Evolutionary conservation across 2,888 invertebrate species (phyloP), one percentile per base, ranked within the genome.

Genomic region (Hydroisotoma schaefferi): DNA sequence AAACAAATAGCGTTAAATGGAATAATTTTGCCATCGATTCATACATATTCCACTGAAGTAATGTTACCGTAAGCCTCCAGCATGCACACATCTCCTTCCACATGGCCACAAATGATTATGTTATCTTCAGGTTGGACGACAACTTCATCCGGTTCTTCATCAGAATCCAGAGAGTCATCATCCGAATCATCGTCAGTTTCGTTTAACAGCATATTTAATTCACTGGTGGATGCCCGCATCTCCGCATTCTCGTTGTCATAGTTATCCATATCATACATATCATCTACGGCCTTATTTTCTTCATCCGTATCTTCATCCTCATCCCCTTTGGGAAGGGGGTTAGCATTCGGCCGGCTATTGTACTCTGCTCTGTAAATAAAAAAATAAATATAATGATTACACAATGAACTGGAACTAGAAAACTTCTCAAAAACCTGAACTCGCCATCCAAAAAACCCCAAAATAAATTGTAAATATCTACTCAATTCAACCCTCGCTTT

Each of bases 71-170:
- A 88, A 43, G 95, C 86, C 83, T 95, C 94, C 69, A 97, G 79
- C 49, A 87, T 82, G 74, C 90, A 89, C 15, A 88, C 86, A 78
- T 93, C 92, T 71, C 87, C 89, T 73, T 90, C 87, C 1, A 92
- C 88, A 75, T 88, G 89, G 0, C 92, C 94, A 1, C 90, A 86
- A 15, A 93, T 78, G 23, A 98, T 81, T 23, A 98, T 80, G 78
- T 97, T 98, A 76, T 98, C 98, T 62, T 83, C 84, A 0, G 87
- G 83, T 76, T 90, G 89, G 48, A 98, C 90, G 46, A 87, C 81
- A 75, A 92, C 90, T 77, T 98, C 93, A 73, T 94, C 94, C 73
- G 88, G 88, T 73, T 94, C 79, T 51, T 73, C 74, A 49, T 74
- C 69, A 15, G 73, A 89, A 29, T 89, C 88, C 74, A 27, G 22